phyloP scores from a whole-genome alignment of 2,888 invertebrate species.

The Aphidius colemani region DNA sequence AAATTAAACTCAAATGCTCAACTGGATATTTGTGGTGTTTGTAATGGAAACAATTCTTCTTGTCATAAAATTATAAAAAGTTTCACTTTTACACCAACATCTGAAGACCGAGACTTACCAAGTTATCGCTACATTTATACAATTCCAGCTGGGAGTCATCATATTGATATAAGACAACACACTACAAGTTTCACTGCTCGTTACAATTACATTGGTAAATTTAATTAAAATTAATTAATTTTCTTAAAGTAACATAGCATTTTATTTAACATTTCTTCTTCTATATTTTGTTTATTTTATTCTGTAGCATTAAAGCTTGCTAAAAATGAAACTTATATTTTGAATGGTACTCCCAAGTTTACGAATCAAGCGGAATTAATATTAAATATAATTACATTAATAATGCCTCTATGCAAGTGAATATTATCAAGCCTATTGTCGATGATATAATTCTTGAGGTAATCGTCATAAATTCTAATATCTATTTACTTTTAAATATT shows the following conservation, averaged over 20 bases:
- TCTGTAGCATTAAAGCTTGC: constrained; percentile 70
- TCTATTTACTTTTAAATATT: background rate
- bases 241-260: background rate
- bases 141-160: constrained; percentile 72
- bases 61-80: constrained; percentile 67
- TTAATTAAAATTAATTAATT: constrained; percentile 9
- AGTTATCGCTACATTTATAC: constrained; percentile 63
- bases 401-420: constrained; percentile 71
- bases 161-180: constrained; percentile 70
- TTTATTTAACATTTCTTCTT: too few relatives aligned
- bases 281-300: too few relatives aligned
- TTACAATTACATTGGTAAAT: constrained; percentile 74
- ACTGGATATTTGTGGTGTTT: constrained; percentile 83
- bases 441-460: constrained; percentile 72
- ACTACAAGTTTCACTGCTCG: constrained; percentile 65
- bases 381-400: constrained; percentile 79
- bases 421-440: constrained; percentile 69
- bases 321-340: constrained; percentile 68
- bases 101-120: constrained; percentile 4
- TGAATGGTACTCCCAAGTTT: too few relatives aligned
- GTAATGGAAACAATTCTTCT: constrained; percentile 82
- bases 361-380: constrained; percentile 62
- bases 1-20: constrained; percentile 73
- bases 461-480: constrained; percentile 15
- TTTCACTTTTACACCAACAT: constrained; percentile 59